Evolutionary conservation across 1,140 invertebrate genomes (phyloP), one percentile per base, ranked within the genome.

Genomic region (Halictus rubicundus): DNA sequence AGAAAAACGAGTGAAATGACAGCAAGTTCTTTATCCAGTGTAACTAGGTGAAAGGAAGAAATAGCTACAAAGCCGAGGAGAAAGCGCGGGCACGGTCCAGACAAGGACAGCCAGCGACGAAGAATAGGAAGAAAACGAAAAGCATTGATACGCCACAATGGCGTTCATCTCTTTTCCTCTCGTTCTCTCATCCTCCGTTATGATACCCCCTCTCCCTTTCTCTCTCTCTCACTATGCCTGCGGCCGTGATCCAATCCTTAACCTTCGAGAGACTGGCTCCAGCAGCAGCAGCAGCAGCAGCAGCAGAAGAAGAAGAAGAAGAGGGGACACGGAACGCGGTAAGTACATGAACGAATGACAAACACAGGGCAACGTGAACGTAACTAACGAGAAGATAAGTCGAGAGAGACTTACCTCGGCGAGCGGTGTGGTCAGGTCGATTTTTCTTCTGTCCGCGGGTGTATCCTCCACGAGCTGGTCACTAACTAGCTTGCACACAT

Each of bases 401-500:
- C 7, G 52, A 21, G 23, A 21, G 23, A 46, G 16, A 84, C 83
- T 84, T 39, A 84, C 83, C 25, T 0, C 14, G 32, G 21, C 32
- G 66, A 54, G 25, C 16, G 77, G 49, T 10, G 57, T 37, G 52
- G 61, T 46, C 21, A 49, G n/a, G 72, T 59, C 57, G 68, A 80
- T 37, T 52, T 80, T 71, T 68, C 82, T 72, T 68, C 71, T 46
- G 46, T 71, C 65, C 66, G 69, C 42, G 77, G 68, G 59, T 74
- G 39, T 85, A 85, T 85, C 83, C 83, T 84, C 52, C 78, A 57
- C 49, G n/a, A 71, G 71, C 54, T 25, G 57, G 63, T 84, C 78
- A 85, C 73, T 81, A 85, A 76, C 68, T 84, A 70, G 72, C 82
- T 64, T 52, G 71, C 61, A 72, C 78, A 85, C 83, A 81, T 81